These are phyloP conservation scores for Plotosus lineatus DNA, from an alignment of 2,113 vertebrate species.

Conservation along the genomic window DNA sequence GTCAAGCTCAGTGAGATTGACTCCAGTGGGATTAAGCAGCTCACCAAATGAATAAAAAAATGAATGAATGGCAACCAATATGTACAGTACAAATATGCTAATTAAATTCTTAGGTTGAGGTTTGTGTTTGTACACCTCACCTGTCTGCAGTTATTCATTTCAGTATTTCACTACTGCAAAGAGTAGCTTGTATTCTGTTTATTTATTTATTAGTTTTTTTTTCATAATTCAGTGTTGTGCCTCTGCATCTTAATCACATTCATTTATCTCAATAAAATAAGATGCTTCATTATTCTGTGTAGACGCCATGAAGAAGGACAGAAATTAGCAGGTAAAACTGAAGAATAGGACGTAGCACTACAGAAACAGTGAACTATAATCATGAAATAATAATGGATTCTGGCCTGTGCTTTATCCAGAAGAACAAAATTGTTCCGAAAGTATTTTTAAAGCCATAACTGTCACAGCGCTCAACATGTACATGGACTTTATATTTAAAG, in stretches of 20 bases:
- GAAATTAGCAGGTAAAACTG: constrained; percentile 47
- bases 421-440: constrained; percentile 6
- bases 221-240: too few relatives aligned
- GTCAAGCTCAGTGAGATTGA: too few relatives aligned
- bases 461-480: too few relatives aligned
- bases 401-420: constrained; percentile 36
- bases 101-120: neutral
- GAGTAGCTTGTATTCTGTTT: constrained; percentile 4
- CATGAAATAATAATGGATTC: constrained; percentile 54
- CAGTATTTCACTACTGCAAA: neutral
- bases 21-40: too few relatives aligned
- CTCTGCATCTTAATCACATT: constrained; percentile 25
- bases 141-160: neutral
- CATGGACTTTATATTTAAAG: too few relatives aligned
- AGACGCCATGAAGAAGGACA: constrained; percentile 31
- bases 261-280: constrained; percentile 32
- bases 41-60: too few relatives aligned
- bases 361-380: constrained; percentile 46
- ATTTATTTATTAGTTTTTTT: too few relatives aligned
- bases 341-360: constrained; percentile 43
- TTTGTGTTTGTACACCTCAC: neutral
- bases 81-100: neutral
- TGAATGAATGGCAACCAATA: too few relatives aligned
- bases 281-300: constrained; percentile 37
- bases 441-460: neutral